Conservation (phyloP, 2,888 invertebrate genomes). For the Alsophila aescularia region DNA sequence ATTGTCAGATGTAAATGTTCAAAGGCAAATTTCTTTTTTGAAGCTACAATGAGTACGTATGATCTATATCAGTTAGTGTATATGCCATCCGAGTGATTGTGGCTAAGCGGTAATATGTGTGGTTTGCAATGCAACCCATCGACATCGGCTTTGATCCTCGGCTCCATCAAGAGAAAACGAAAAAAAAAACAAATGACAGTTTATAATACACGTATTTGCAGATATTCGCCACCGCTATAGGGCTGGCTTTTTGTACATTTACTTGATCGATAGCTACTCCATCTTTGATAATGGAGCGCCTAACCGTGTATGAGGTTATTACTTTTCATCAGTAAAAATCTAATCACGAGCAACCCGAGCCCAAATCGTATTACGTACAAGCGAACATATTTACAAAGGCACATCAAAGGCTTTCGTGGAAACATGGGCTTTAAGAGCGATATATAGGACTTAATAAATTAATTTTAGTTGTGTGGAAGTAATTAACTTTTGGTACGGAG, state of each 20-base stretch:
- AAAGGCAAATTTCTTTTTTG: too few species aligned
- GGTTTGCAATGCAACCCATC: too few species aligned
- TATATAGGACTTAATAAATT: slow-evolving; percentile 25
- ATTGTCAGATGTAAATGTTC: too few species aligned
- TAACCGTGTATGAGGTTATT: slow-evolving; percentile 24
- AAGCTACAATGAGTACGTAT: too few species aligned
- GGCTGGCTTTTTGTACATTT: background rate
- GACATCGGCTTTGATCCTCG: too few species aligned
- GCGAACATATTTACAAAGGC: slow-evolving; percentile 33
- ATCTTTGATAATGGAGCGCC: slow-evolving; percentile 33
- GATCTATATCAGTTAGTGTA: too few species aligned
- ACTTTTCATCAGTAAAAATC: slow-evolving; percentile 35
- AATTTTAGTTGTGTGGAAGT: slow-evolving; percentile 28
- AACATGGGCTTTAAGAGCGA: slow-evolving; percentile 21
- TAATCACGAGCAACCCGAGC: slow-evolving; percentile 32
- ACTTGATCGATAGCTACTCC: slow-evolving; percentile 33
- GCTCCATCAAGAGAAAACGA: too few species aligned
- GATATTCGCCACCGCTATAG: too few species aligned
- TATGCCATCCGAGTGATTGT: too few species aligned
- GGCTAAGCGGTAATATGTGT: too few species aligned
- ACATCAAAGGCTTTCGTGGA: slow-evolving; percentile 30
- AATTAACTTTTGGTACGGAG: slow-evolving; percentile 27
- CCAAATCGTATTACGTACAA: slow-evolving; percentile 29
- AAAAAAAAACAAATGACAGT: too few species aligned
- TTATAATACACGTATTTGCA: too few species aligned